phyloP scores from a whole-genome alignment of 2,797 vertebrate genomes.

The Karalla daura region DNA sequence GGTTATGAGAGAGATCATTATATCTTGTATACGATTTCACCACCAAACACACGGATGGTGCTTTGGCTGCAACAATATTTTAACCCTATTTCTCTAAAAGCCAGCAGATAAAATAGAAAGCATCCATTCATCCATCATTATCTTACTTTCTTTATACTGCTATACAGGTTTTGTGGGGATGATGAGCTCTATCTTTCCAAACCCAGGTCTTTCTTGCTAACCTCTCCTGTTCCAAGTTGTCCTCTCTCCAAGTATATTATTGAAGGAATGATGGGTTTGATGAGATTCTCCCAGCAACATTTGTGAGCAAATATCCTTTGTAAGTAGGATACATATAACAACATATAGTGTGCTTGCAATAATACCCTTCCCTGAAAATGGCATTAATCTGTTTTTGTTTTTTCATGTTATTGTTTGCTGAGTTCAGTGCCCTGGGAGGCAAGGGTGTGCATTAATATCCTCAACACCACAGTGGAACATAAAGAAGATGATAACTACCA shows the following conservation, averaged over 20 bases:
- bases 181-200: too few species aligned
- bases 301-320: background rate
- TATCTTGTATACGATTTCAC: background rate
- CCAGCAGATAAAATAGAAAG: slow-evolving; percentile 1
- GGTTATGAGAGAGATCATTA: background rate
- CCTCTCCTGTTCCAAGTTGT: too few species aligned
- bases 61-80: slow-evolving; percentile 8
- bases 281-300: too few species aligned
- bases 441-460: background rate
- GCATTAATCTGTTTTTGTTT: background rate
- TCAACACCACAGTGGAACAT: slow-evolving; percentile 1
- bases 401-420: background rate
- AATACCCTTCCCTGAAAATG: background rate
- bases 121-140: background rate
- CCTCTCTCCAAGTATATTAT: too few species aligned
- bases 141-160: too few species aligned
- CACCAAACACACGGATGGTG: background rate
- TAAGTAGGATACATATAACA: background rate
- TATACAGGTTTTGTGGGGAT: too few species aligned
- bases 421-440: background rate
- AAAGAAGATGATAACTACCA: slow-evolving; percentile 12
- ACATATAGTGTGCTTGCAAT: background rate
- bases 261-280: too few species aligned
- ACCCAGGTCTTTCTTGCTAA: too few species aligned
- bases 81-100: background rate